phyloP scores from a whole-genome alignment of 2,888 invertebrate genomes.

The Eristalinus sepulchralis region DNA sequence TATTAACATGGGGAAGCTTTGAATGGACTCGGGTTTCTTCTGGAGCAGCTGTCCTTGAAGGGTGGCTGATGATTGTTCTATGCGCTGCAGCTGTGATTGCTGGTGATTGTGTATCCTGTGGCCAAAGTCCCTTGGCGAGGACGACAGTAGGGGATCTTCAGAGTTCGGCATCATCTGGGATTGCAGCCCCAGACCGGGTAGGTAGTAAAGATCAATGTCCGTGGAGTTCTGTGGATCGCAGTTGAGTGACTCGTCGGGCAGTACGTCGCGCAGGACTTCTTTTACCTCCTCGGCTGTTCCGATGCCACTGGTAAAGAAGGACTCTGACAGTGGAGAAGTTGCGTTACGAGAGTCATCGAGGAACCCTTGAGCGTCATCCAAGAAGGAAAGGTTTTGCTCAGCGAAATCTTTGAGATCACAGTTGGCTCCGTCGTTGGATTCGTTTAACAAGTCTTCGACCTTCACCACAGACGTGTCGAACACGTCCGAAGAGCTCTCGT shows the following conservation, averaged over 20 bases:
- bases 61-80: slow-evolving; percentile 39
- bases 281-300: slow-evolving; percentile 93
- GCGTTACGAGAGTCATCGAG: slow-evolving; percentile 86
- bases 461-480: slow-evolving; percentile 78
- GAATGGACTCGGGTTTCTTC: slow-evolving; percentile 41
- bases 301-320: slow-evolving; percentile 90
- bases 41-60: slow-evolving; percentile 25
- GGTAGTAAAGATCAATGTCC: slow-evolving; percentile 80
- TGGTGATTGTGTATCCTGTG: slow-evolving; percentile 75
- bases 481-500: slow-evolving; percentile 69
- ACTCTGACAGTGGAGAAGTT: slow-evolving; percentile 90
- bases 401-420: slow-evolving; percentile 80
- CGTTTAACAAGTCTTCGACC: slow-evolving; percentile 79
- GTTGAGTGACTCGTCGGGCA: slow-evolving; percentile 88
- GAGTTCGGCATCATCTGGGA: slow-evolving; percentile 94
- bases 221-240: slow-evolving; percentile 80
- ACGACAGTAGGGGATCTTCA: slow-evolving; percentile 91
- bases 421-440: slow-evolving; percentile 77
- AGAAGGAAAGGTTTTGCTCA: slow-evolving; percentile 79
- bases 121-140: slow-evolving; percentile 90
- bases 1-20: slow-evolving; percentile 46
- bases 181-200: slow-evolving; percentile 83
- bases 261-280: slow-evolving; percentile 91
- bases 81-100: slow-evolving; percentile 68
- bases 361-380: slow-evolving; percentile 81